phyloP scores from a whole-genome alignment of 1,140 invertebrate genomes.

The Holotrichia oblita region DNA sequence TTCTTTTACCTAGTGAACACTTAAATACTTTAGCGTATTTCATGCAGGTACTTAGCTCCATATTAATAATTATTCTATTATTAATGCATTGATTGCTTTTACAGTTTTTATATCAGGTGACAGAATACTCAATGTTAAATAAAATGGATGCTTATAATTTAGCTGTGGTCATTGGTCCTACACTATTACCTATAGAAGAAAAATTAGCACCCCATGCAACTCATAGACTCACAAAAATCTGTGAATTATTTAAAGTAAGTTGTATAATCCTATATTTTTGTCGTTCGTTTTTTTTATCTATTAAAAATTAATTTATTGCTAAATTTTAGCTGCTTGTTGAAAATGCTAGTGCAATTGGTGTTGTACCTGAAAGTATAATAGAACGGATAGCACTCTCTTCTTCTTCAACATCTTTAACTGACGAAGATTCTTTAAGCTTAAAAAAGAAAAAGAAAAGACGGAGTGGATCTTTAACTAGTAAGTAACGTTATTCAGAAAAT shows the following conservation, averaged over 20 bases:
- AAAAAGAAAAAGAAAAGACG: constrained; percentile 77
- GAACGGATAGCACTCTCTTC: constrained; percentile 64
- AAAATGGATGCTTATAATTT: constrained; percentile 85
- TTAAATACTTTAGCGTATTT: constrained; percentile 75
- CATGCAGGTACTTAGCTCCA: constrained; percentile 63
- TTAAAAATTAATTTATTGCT: neutral
- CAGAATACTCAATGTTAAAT: constrained; percentile 72
- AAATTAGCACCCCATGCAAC: constrained; percentile 54
- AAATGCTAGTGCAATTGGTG: constrained; percentile 77
- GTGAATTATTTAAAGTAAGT: constrained; percentile 56
- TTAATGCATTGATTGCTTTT: constrained; percentile 32
- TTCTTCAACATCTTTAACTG: constrained; percentile 57
- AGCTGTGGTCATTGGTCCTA: constrained; percentile 82
- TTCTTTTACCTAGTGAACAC: constrained; percentile 71
- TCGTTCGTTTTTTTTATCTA: neutral
- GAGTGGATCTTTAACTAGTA: constrained; percentile 85
- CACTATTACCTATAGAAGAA: constrained; percentile 79
- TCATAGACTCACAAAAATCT: constrained; percentile 55
- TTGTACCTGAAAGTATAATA: constrained; percentile 69
- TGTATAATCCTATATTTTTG: neutral
- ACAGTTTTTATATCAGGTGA: constrained; percentile 70
- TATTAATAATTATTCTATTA: neutral
- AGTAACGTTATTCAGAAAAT: too few species aligned
- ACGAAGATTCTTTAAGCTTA: constrained; percentile 61
- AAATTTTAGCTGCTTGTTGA: constrained; percentile 74